phyloP scores from a whole-genome alignment of 2,888 invertebrate genomes.

The Aspidiotus rigidus region DNA sequence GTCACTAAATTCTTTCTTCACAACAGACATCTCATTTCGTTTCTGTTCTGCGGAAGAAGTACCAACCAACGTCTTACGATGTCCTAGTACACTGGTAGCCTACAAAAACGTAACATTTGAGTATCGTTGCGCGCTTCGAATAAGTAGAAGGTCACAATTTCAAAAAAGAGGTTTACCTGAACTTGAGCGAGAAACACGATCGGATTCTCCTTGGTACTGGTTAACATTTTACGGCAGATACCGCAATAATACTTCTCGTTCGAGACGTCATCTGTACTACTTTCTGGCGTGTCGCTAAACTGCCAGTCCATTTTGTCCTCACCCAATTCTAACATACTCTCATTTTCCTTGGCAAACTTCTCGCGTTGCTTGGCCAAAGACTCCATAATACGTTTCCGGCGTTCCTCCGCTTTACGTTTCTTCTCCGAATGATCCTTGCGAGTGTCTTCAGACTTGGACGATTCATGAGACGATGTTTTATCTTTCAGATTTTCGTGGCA shows the following conservation, averaged over 20 bases:
- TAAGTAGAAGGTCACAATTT: neutral
- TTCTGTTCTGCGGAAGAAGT: neutral
- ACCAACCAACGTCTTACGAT: constrained; percentile 46
- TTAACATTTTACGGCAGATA: constrained; percentile 84
- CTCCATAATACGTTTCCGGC: constrained; percentile 84
- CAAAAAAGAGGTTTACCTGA: constrained; percentile 43
- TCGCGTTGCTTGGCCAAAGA: constrained; percentile 86
- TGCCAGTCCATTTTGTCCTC: constrained; percentile 19
- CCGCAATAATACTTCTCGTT: constrained; percentile 71
- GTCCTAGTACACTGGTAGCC: constrained; percentile 80
- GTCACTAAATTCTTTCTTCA: neutral
- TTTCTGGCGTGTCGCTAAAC: neutral
- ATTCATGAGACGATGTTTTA: neutral
- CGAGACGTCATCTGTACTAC: neutral
- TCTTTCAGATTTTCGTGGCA: neutral
- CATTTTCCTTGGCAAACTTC: constrained; percentile 47
- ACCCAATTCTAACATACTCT: neutral
- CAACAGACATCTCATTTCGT: neutral
- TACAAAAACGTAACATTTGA: neutral
- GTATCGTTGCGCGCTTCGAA: neutral
- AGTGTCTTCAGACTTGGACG: neutral
- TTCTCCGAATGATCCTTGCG: constrained; percentile 46
- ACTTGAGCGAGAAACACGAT: constrained; percentile 83
- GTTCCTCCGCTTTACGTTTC: constrained; percentile 65
- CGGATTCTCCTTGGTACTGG: constrained; percentile 70